Evolutionary conservation across 2,888 invertebrate genomes (phyloP).

Genomic region (Nipponacmea schrenckii): DNA sequence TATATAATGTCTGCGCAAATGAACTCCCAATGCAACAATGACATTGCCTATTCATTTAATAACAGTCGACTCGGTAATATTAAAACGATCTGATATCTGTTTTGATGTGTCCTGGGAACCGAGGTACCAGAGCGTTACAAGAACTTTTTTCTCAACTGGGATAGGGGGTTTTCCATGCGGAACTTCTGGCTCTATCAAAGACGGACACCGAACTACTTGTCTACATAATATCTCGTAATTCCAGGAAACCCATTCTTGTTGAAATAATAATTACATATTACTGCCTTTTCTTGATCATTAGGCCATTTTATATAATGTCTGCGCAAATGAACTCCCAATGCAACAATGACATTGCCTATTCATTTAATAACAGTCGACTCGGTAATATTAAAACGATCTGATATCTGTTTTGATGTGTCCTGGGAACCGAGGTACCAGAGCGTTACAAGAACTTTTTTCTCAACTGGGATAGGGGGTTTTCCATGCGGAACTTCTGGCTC

Average conservation of each 20-base stretch:
- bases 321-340: constrained; percentile 3
- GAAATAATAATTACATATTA: constrained; percentile 1
- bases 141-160: not conserved
- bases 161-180: not conserved
- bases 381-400: not conserved
- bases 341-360: not conserved
- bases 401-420: constrained; percentile 1
- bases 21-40: constrained; percentile 1
- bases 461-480: not conserved
- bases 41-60: not conserved
- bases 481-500: constrained; percentile 3
- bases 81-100: constrained; percentile 1
- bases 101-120: constrained; percentile 3
- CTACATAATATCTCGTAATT: not conserved
- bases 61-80: not conserved
- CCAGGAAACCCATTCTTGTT: constrained; percentile 3
- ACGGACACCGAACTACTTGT: not conserved
- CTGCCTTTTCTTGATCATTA: not conserved
- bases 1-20: constrained; percentile 3
- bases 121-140: constrained; percentile 1
- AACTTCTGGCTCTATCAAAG: not conserved
- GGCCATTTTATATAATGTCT: constrained; percentile 3
- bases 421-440: constrained; percentile 3
- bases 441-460: not conserved
- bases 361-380: not conserved